Evolutionary conservation across 2,113 vertebrate species (phyloP), one percentile per base, ranked within the genome.

Genomic region (Hyaena hyaena): DNA sequence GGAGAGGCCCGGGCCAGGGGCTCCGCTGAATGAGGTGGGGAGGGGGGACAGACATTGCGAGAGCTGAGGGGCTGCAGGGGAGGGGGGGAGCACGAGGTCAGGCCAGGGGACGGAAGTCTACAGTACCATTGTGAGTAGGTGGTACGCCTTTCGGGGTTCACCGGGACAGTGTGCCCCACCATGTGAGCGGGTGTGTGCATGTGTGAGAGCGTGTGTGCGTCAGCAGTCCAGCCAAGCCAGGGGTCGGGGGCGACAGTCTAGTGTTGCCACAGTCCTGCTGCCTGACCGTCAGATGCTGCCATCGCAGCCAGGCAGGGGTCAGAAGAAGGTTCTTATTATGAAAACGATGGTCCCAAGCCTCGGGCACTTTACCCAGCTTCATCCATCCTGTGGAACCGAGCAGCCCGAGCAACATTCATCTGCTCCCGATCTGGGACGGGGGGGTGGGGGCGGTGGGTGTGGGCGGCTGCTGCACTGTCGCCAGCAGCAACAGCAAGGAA

Each of bases 141-240:
- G 33, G 16, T 12, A 68, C 63, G 15, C 69, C 33, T 23, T 31
- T 28, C 2, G 1, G 35, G 35, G 63, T 10, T 31, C 58, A 50
- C 55, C 17, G 0, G 55, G 55, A 15, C 16, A 10, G 55, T 5
- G 0, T 48, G 43, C 10, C 15, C 45, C 9, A 17, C 43, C 2
- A 28, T 0, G 19, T 35, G 77, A 61, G 81, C 8, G 9, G 5
- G 24, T 2, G 39, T 7, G 1, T 1, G 12, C 14, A 5, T 28
- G 83, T 7, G 23, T 9, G 2, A 39, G 45, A 0, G 1, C 10
- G 39, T 16, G 19, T 24, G 10, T 0, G 8, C 0, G 4, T 39
- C 15, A 15, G 35, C 63, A 1, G 5, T 7, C 65, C 2, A 4
- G 31, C 53, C 84, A 35, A n/a, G 74, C 74, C 76, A 15, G 43